These are phyloP conservation scores for Malthinus seriepunctatus DNA, from an alignment of 2,888 invertebrate species.

Conservation along the genomic window DNA sequence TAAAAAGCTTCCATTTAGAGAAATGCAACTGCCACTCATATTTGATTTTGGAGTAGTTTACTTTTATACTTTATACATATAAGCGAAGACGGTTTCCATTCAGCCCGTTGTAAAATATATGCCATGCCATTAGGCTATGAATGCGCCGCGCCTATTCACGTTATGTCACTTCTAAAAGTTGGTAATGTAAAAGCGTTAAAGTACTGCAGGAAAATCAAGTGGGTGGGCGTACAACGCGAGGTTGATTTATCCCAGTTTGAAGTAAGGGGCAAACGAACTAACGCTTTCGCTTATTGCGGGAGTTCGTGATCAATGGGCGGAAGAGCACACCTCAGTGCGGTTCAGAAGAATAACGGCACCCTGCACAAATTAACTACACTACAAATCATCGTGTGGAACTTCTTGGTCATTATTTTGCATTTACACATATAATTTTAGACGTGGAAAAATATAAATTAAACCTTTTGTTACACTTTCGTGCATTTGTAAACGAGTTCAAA, in stretches of 20 bases:
- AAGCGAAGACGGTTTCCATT: slow-evolving; percentile 1
- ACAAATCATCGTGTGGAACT: slow-evolving; percentile 18
- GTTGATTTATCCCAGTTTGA: slow-evolving; percentile 33
- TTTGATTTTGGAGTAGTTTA: neutral
- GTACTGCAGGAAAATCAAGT: slow-evolving; percentile 15
- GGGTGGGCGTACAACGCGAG: slow-evolving; percentile 18
- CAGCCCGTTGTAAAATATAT: slow-evolving; percentile 3
- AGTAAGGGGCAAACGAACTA: slow-evolving; percentile 19
- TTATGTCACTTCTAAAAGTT: slow-evolving; percentile 21
- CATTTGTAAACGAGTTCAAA: neutral
- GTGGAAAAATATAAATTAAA: neutral
- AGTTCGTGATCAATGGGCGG: slow-evolving; percentile 34
- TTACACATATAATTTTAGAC: slow-evolving; percentile 5
- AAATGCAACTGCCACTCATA: neutral
- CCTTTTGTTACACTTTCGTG: neutral
- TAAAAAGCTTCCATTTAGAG: neutral
- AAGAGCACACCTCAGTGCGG: slow-evolving; percentile 27
- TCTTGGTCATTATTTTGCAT: slow-evolving; percentile 13
- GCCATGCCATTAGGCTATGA: neutral
- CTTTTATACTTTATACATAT: slow-evolving; percentile 3
- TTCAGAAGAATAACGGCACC: slow-evolving; percentile 28
- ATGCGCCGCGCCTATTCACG: slow-evolving; percentile 6
- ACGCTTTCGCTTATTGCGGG: slow-evolving; percentile 36
- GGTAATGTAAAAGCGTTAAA: slow-evolving; percentile 18
- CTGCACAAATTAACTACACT: slow-evolving; percentile 17